Conservation (phyloP, 2,113 vertebrate species). For the Austrofundulus limnaeus region DNA sequence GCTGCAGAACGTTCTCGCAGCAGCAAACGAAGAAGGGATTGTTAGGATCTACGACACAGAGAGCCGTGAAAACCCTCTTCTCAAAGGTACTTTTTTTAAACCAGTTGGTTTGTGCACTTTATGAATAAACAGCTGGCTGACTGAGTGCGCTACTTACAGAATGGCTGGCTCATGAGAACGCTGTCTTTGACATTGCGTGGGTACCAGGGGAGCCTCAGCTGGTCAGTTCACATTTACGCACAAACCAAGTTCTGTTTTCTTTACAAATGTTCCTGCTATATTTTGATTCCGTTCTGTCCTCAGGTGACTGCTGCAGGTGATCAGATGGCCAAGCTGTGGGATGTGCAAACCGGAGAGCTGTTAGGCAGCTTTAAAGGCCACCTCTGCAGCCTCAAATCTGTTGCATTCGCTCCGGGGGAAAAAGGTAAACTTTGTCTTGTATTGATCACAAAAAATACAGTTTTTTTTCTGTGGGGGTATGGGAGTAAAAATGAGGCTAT, state of each 20-base stretch:
- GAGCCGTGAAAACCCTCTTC: conserved; percentile 71
- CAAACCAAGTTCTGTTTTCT: too few species aligned
- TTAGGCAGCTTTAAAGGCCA: conserved; percentile 93
- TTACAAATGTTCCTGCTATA: neutral
- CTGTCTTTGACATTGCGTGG: conserved; percentile 97
- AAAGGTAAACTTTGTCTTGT: conserved; percentile 86
- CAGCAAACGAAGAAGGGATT: conserved; percentile 94
- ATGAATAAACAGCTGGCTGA: neutral
- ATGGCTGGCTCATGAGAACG: conserved; percentile 95
- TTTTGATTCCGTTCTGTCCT: neutral
- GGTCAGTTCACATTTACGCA: conserved; percentile 76
- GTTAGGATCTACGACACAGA: conserved; percentile 90
- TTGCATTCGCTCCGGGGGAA: conserved; percentile 88
- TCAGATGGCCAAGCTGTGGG: conserved; percentile 94
- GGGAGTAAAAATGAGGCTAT: too few species aligned
- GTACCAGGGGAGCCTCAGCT: conserved; percentile 88
- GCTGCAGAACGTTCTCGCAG: conserved; percentile 82
- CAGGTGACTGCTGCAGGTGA: conserved; percentile 97
- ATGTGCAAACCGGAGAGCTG: conserved; percentile 86
- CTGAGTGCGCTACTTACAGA: conserved; percentile 73
- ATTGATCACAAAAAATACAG: too few species aligned
- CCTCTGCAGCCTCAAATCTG: conserved; percentile 96
- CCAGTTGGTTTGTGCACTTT: neutral
- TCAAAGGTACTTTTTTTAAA: conserved; percentile 81
- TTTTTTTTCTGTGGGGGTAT: too few species aligned